phyloP scores from a whole-genome alignment of 2,888 invertebrate species.

The Sphinx pinastri region DNA sequence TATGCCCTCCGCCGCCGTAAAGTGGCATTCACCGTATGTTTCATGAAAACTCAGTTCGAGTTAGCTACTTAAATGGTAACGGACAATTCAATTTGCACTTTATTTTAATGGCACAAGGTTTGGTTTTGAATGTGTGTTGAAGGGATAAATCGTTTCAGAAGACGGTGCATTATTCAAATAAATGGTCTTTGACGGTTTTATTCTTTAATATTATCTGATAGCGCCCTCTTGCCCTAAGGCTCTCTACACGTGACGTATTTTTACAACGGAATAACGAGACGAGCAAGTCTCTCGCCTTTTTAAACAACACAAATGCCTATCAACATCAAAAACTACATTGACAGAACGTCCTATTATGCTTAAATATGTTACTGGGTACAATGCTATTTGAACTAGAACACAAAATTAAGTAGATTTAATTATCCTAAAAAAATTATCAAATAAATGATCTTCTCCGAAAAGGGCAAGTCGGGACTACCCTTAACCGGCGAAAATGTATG shows the following conservation, averaged over 20 bases:
- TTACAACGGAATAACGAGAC: neutral
- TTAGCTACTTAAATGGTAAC: constrained; percentile 35
- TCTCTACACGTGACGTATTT: neutral
- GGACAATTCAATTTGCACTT: constrained; percentile 31
- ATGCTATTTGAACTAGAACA: no score
- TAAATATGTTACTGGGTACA: no score
- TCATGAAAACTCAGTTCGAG: constrained; percentile 52
- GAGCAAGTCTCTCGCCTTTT: no score
- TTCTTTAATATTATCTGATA: constrained; percentile 63
- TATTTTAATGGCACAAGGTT: neutral
- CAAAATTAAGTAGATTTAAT: no score
- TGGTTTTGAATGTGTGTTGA: neutral
- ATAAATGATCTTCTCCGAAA: no score
- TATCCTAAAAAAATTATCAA: no score
- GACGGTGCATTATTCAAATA: constrained; percentile 67
- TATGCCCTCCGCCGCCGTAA: constrained; percentile 47
- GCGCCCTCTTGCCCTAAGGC: constrained; percentile 30
- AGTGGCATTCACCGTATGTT: constrained; percentile 60
- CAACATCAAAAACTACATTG: no score
- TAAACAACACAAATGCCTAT: no score
- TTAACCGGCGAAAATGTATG: no score
- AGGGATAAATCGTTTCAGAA: constrained; percentile 40
- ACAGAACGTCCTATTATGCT: no score
- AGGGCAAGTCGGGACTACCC: no score
- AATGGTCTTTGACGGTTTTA: constrained; percentile 76